phyloP scores from a whole-genome alignment of 2,888 invertebrate species.

The Cerastis leucographa region DNA sequence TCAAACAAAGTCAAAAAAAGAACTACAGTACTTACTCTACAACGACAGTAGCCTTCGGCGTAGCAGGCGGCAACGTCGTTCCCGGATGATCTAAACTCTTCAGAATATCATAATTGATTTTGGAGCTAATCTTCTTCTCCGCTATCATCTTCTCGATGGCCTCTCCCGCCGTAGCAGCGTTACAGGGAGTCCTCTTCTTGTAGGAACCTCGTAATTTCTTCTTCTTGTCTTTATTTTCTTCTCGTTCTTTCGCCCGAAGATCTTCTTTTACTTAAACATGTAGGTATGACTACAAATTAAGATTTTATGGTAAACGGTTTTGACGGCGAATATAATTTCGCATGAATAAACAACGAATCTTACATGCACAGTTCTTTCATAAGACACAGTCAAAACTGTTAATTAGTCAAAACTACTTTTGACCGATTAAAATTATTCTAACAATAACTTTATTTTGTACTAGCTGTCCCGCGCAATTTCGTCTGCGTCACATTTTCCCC shows the following conservation, averaged over 20 bases:
- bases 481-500: too few relatives aligned
- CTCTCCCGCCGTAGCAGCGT: constrained; percentile 94
- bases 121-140: constrained; percentile 98
- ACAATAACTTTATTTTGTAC: too few relatives aligned
- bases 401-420: too few relatives aligned
- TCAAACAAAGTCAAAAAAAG: neutral
- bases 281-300: constrained; percentile 55
- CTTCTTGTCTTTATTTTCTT: constrained; percentile 96
- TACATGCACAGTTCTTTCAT: neutral
- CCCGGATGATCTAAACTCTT: constrained; percentile 93
- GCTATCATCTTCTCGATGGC: constrained; percentile 98
- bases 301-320: too few relatives aligned
- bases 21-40: constrained; percentile 62
- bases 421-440: too few relatives aligned
- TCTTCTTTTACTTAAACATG: constrained; percentile 94
- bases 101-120: constrained; percentile 99
- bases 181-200: constrained; percentile 91
- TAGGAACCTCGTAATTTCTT: constrained; percentile 93
- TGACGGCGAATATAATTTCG: neutral
- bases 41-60: constrained; percentile 61
- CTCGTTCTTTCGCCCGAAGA: constrained; percentile 94
- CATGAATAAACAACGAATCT: neutral
- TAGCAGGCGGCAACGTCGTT: constrained; percentile 71
- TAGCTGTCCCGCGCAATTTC: too few relatives aligned
- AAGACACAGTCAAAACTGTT: too few relatives aligned